Evolutionary conservation across 2,113 vertebrate genomes (phyloP), one percentile per base, ranked within the genome.

Genomic region (Hystrix brachyura): DNA sequence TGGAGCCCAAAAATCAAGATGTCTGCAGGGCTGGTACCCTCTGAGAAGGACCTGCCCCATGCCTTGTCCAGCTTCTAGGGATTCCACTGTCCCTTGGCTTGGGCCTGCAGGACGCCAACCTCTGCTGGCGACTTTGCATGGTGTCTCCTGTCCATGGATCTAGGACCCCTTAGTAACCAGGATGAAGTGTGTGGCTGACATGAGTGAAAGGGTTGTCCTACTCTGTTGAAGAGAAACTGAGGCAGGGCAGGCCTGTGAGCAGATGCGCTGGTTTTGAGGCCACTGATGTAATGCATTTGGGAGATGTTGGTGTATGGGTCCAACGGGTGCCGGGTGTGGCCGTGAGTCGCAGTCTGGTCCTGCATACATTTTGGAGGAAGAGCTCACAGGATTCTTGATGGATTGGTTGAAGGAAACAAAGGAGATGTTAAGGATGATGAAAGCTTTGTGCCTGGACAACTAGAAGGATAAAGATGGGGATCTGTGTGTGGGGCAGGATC

Each of bases 311-410:
- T 60, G 53, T 9, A 12, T 43, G 14, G 19, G 4, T 2, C 62
- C 48, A 32, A 1, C 0, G 21, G 8, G 12, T 17, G 3, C 23
- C 17, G 1, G n/a, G 19, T 81, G 32, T 21, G 10, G 23, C 9
- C 4, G 34, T n/a, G 17, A 48, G n/a, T 15, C 29, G 25, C 17
- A 2, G 10, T 51, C 7, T 11, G 34, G 53, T 51, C 53, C 32
- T 9, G 5, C 48, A 46, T 9, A 6, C 34, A 18, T 55, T 69
- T 21, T 4, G 2, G 17, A 81, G 53, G 12, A 15, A 46, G 84
- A 80, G 23, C 51, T 59, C 6, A 5, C 13, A 8, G 19, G 67
- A 38, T 14, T 74, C 46, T 57, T 62, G 19, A 4, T 7, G 34
- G n/a, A 1, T 4, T 38, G 65, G 34, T 10, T 25, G 18, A 17